Conservation (phyloP, 2,113 vertebrate genomes). For the Crotalus viridis region DNA sequence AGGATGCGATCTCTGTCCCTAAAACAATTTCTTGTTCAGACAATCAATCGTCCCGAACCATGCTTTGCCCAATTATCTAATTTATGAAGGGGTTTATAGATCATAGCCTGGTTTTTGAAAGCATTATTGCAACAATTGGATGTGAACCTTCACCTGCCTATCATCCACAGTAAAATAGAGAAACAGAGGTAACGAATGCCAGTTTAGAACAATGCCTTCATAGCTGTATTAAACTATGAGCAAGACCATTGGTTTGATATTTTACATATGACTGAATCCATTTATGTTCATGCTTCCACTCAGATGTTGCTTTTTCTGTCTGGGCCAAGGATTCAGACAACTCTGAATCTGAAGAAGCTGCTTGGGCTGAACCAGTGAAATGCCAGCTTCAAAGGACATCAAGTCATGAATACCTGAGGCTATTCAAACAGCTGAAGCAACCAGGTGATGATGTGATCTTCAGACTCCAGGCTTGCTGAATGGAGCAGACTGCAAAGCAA, state of each 20-base stretch:
- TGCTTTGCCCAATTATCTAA: neutral
- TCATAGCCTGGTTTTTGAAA: neutral
- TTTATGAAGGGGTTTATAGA: neutral
- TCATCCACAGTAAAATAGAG: neutral
- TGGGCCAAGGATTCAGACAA: neutral
- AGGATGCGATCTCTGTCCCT: neutral
- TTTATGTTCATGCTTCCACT: neutral
- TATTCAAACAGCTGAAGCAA: neutral
- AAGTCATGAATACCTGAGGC: neutral
- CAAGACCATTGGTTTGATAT: neutral
- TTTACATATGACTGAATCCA: neutral
- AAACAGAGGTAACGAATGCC: neutral
- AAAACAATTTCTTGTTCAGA: neutral
- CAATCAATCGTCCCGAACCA: neutral
- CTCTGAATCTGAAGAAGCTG: neutral
- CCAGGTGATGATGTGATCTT: neutral
- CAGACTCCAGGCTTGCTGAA: neutral
- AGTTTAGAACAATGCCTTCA: neutral
- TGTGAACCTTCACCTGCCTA: neutral
- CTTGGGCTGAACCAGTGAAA: neutral
- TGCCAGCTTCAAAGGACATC: neutral
- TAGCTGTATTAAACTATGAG: neutral
- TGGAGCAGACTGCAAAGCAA: neutral
- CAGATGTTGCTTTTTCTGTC: neutral
- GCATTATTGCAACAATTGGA: neutral